Conservation (phyloP, 2,888 invertebrate genomes). For the Vanessa cardui region DNA sequence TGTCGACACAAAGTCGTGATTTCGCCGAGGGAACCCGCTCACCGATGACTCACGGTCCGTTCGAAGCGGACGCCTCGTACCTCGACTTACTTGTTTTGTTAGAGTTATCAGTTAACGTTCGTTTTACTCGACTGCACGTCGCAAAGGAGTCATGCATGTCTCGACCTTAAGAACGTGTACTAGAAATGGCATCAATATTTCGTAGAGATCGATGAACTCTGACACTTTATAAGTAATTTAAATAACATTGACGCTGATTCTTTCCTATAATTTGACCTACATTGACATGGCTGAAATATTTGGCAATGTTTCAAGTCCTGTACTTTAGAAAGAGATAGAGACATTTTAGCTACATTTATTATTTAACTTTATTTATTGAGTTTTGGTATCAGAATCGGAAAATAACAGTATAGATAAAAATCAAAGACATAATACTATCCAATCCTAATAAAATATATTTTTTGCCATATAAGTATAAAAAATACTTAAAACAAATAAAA, state of each 20-base stretch:
- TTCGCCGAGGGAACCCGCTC: constrained; percentile 65
- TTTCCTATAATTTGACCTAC: background rate
- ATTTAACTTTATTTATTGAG: too few relatives aligned
- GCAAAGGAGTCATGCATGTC: constrained; percentile 23
- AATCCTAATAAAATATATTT: too few relatives aligned
- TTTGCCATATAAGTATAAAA: too few relatives aligned
- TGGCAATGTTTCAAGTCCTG: too few relatives aligned
- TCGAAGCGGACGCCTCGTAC: constrained; percentile 20
- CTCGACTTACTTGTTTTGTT: constrained; percentile 29
- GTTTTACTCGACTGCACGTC: constrained; percentile 23
- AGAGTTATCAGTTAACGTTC: constrained; percentile 35
- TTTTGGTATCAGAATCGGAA: too few relatives aligned
- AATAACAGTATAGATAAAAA: too few relatives aligned
- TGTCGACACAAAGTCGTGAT: constrained; percentile 46
- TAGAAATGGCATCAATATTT: constrained; percentile 1
- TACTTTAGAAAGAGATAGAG: too few relatives aligned
- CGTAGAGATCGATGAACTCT: constrained; percentile 1
- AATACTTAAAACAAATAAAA: too few relatives aligned
- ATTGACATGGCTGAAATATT: too few relatives aligned
- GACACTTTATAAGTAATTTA: background rate
- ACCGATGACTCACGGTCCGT: constrained; percentile 55
- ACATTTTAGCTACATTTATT: too few relatives aligned
- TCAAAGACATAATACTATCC: too few relatives aligned
- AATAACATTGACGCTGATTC: background rate
- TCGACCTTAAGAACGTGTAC: constrained; percentile 8